Base-by-base conservation (phyloP, 2,888 invertebrate species). In the Timandra comae region DNA sequence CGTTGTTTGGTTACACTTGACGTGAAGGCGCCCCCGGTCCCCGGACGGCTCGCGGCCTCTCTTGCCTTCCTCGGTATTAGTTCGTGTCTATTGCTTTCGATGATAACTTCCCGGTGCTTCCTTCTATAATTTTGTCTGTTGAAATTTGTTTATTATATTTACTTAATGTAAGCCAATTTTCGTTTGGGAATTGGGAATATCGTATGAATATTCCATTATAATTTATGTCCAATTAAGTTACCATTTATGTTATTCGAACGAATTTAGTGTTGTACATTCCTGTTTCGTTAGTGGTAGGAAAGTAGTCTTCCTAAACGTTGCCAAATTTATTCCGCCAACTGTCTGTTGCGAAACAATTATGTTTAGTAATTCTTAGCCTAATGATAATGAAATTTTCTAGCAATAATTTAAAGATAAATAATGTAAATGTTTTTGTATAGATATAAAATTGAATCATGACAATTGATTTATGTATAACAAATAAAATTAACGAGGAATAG, bases 291-390 rank as follows among this genome's bases (percentile, higher is more conserved):
- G 79, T 80, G 70, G 75, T 84, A 84, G 79, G 73, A 79, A 77
- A 81, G 80, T 82, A 82, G 84, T 85, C 85, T 85, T 85, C 84
- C 82, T 78, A 65, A 84, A 81, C 79, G 80, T 82, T 84, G 85
- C 85, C 85, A 85, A 85, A 85, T 80, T 77, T 63, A 69, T 65
- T 72, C 76, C 75, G 80, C 79, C 78, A 81, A 82, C 79, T 73
- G 61, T 79, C 74, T 78, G 76, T 76, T 77, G 79, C 77, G 78
- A 76, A 74, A 75, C 76, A 62, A 72, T 70, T 69, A 74, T 74
- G 67, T 66, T 59, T 70, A 69, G 73, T 71, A 52, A 59, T 63
- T 73, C 52, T 54, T 81, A 81, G 77, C 62, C 53, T 80, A 81
- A 81, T 78, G 47, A 71, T 75, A 85, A 82, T 65, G 64, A 80